Percentiles rank a stretch among this genome's conserved stretches.
These are phyloP conservation scores for Clepsis dumicolana DNA, from an alignment of 2,888 invertebrate genomes.

Conservation along the genomic window DNA sequence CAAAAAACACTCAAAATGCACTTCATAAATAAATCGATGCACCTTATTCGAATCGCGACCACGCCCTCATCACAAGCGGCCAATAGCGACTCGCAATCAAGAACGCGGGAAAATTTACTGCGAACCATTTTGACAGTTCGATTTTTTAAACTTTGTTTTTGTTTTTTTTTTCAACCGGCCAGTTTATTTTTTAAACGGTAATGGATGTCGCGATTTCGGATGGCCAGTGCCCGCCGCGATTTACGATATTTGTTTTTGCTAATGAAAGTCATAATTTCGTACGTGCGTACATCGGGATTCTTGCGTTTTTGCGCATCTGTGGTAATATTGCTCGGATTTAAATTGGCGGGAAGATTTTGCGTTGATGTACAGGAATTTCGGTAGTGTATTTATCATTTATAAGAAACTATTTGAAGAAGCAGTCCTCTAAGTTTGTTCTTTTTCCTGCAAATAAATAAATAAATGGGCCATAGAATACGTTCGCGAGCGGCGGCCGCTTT, in stretches of 20 bases:
- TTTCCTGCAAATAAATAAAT: conserved; percentile 38
- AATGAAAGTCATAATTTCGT: conserved; percentile 68
- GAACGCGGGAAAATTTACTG: conserved; percentile 77
- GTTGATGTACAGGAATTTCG: conserved; percentile 32
- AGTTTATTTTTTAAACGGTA: conserved; percentile 67
- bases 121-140: conserved; percentile 83
- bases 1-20: conserved; percentile 69
- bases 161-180: conserved; percentile 61
- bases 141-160: conserved; percentile 73
- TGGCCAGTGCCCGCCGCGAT: conserved; percentile 72
- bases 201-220: conserved; percentile 73
- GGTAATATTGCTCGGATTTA: conserved; percentile 41
- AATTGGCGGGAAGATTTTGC: conserved; percentile 32
- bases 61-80: conserved; percentile 68
- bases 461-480: conserved; percentile 41
- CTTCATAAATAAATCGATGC: conserved; percentile 80
- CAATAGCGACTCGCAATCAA: conserved; percentile 65
- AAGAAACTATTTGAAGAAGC: conserved; percentile 38
- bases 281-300: conserved; percentile 48
- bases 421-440: conserved; percentile 24
- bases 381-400: conserved; percentile 39
- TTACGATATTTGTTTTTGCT: conserved; percentile 77
- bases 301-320: conserved; percentile 45
- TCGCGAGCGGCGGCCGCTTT: conserved; percentile 53
- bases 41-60: conserved; percentile 70